A percentile compares a stretch with the other conserved stretches of the same genome.
These are phyloP conservation scores for Falco berigora DNA, from an alignment of 2,797 vertebrate genomes.

Conservation along the genomic window DNA sequence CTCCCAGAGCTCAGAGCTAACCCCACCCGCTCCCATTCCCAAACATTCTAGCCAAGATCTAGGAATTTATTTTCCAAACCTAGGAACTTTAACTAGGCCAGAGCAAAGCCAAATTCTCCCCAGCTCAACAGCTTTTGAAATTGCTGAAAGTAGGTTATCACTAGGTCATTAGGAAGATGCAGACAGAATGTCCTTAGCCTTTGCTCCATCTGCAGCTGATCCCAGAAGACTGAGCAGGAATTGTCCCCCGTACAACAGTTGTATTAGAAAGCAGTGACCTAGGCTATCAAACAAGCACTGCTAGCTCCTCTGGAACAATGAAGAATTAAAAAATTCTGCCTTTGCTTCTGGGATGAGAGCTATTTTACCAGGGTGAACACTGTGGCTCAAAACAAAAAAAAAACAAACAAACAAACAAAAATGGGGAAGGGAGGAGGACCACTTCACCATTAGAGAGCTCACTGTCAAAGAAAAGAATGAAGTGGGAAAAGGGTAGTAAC, in stretches of 20 bases:
- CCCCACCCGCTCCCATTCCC: not conserved
- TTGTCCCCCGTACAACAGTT: not conserved
- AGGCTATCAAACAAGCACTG: not conserved
- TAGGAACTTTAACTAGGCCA: not conserved
- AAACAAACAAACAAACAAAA: not conserved
- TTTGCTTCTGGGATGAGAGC: not conserved
- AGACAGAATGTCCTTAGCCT: not conserved
- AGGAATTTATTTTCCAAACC: not conserved
- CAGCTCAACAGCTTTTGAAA: not conserved
- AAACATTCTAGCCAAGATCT: not conserved
- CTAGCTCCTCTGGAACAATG: not conserved
- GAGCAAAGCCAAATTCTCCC: not conserved
- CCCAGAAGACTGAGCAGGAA: not conserved
- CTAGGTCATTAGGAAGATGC: not conserved
- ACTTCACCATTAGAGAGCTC: not conserved
- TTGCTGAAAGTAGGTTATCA: not conserved
- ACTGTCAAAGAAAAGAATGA: slow-evolving; percentile 1
- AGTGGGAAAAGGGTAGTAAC: slow-evolving; percentile 6
- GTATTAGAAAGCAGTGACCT: not conserved
- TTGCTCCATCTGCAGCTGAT: not conserved
- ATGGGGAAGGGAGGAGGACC: not conserved
- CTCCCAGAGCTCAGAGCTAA: not conserved
- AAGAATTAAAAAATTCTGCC: not conserved
- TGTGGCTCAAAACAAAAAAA: not conserved
- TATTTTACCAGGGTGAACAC: not conserved